These are phyloP conservation scores for Sinocyclocheilus maitianheensis DNA, from an alignment of 2,113 vertebrate species.

Conservation along the genomic window DNA sequence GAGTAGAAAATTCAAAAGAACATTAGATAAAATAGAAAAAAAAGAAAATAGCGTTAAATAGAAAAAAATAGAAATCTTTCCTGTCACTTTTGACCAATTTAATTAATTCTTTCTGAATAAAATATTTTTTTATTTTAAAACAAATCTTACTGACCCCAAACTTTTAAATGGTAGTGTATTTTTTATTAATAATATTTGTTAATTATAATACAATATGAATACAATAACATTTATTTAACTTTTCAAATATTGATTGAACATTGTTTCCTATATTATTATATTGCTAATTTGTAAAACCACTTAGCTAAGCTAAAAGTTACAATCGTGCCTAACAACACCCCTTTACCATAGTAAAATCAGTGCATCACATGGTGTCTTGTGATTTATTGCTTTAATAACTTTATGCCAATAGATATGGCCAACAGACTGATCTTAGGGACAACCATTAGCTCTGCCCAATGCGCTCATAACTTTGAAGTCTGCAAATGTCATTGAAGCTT, in stretches of 20 bases:
- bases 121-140: no score
- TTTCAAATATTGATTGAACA: neutral
- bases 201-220: no score
- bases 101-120: no score
- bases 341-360: neutral
- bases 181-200: no score
- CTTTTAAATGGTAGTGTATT: no score
- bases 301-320: neutral
- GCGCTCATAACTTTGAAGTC: conserved; percentile 16
- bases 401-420: conserved; percentile 19
- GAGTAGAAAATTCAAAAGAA: neutral
- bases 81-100: no score
- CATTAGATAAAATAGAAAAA: no score
- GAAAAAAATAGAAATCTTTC: no score
- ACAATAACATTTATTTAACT: no score
- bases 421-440: conserved; percentile 25
- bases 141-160: no score
- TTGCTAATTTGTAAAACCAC: neutral
- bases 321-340: neutral
- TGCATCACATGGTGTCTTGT: neutral
- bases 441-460: conserved; percentile 27
- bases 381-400: conserved; percentile 3
- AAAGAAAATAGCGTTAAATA: no score
- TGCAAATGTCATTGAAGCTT: conserved; percentile 42
- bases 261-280: neutral